phyloP scores from a whole-genome alignment of 1,140 invertebrate genomes.

The Metaphire vulgaris region DNA sequence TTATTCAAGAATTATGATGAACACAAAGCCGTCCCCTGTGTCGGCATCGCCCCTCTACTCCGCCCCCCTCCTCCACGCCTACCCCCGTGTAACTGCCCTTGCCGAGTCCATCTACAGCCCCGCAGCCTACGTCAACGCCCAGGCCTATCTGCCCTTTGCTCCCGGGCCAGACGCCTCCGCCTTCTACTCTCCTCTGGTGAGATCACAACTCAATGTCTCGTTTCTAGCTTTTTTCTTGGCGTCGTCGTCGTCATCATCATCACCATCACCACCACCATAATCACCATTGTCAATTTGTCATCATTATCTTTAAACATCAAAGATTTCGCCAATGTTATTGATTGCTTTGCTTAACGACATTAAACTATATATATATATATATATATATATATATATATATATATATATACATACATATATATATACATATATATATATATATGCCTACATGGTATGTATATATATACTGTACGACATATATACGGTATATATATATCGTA shows the following conservation, averaged over 20 bases:
- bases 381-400: not conserved
- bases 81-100: not conserved
- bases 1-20: not conserved
- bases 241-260: slow-evolving; percentile 1
- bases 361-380: not conserved
- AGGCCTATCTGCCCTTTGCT: not conserved
- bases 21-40: not conserved
- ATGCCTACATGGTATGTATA: no score
- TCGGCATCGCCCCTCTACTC: not conserved
- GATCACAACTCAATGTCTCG: slow-evolving; percentile 6
- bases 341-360: not conserved
- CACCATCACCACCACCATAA: not conserved
- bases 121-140: not conserved
- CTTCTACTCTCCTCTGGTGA: not conserved
- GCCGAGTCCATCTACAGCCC: not conserved
- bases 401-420: slow-evolving; percentile 1
- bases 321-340: no score
- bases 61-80: not conserved
- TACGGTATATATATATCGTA: no score
- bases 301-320: not conserved
- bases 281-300: slow-evolving; percentile 6
- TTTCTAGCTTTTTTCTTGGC: not conserved
- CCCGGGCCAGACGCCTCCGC: not conserved
- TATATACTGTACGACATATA: no score
- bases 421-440: not conserved